These are phyloP conservation scores for Aspiorhynchus laticeps DNA, from an alignment of 2,113 vertebrate species.

Conservation along the genomic window DNA sequence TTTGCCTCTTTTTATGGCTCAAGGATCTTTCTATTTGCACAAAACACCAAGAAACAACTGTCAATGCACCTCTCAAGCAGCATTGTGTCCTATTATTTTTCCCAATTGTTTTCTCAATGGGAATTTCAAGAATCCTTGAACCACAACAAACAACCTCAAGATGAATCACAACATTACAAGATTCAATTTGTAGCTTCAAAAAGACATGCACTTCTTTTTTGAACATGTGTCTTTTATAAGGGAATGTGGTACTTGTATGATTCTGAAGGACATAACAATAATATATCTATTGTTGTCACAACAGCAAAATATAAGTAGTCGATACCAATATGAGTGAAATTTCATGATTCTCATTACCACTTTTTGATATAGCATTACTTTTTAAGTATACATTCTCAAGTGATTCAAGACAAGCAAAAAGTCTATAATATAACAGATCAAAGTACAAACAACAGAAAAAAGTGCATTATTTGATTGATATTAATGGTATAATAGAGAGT, in stretches of 20 bases:
- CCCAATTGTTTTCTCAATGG: neutral
- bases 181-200: neutral
- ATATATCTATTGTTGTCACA: neutral
- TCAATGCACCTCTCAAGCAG: neutral
- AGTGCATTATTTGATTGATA: neutral
- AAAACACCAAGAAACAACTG: neutral
- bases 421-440: neutral
- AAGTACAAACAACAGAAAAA: neutral
- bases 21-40: neutral
- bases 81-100: neutral
- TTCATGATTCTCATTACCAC: neutral
- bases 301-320: neutral
- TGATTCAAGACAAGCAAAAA: neutral
- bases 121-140: neutral
- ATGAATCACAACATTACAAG: neutral
- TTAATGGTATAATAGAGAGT: neutral
- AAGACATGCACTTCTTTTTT: neutral
- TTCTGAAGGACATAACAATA: neutral
- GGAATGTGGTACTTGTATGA: neutral
- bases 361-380: neutral
- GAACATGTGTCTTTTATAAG: neutral
- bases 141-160: neutral
- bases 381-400: neutral
- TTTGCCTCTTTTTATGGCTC: neutral
- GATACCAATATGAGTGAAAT: neutral